Evolutionary conservation across 37 sponge, comb jelly and placozoan species (phyloP), one percentile per base, ranked within the genome.

Genomic region (Amphimedon queenslandica): DNA sequence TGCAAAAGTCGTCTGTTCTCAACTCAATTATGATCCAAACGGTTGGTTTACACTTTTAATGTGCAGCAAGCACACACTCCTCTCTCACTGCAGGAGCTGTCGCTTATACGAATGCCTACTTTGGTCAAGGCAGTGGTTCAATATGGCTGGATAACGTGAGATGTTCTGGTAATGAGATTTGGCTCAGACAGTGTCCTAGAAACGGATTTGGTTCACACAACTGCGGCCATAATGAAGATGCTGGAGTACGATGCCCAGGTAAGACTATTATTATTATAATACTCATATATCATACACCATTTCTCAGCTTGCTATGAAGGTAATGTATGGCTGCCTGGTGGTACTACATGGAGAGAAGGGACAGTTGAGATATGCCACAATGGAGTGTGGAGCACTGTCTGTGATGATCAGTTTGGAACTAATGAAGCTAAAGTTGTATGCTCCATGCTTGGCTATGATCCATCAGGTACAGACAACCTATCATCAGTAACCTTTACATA

Each of bases 1-100:
- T 25, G 82, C 82, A 5, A 37, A 42, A 0, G 82, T 82, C 6
- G 74, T 67, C 23, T 82, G 82, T 42, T n/a, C 30, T 27, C 82
- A 47, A 13, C 53, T 47, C 53, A 47, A 47, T 13, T 47, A 47
- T 47, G 53, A 47, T 47, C 13, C 13, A 47, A 47, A 47, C 13
- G 53, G 53, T 47, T 18, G 8, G 53, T 18, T 47, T 8, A 47
- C 13, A 47, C 13, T 47, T 18, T 47, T 47, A 47, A 47, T 47
- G 8, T 47, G 8, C 53, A 47, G 8, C 13, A 18, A 47, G 13
- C 8, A 13, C 53, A 18, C 53, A 47, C 13, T 47, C 53, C 8
- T 47, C 13, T 47, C 8, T 47, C 13, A 18, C 13, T 18, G 13
- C 13, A 47, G 53, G 53, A 18, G 53, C 53, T 47, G 53, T 47